A percentile compares a stretch with the other conserved stretches of the same genome.
Evolutionary conservation across 2,113 vertebrate genomes (phyloP).

Genomic region (Hippoglossus stenolepis): DNA sequence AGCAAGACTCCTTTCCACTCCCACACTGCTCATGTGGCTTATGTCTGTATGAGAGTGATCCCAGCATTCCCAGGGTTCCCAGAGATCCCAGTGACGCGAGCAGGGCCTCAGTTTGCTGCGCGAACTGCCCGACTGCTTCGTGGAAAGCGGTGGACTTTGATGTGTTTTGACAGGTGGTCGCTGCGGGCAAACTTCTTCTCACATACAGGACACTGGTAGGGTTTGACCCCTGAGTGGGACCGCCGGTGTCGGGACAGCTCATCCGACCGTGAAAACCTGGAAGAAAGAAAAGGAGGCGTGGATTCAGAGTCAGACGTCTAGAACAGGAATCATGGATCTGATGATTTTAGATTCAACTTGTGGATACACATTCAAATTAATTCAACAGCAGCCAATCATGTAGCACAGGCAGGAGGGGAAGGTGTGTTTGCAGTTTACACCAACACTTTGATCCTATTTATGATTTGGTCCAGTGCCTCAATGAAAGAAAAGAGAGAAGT

Average conservation of each 20-base stretch:
- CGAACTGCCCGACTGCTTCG: conserved; percentile 87
- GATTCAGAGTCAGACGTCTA: background rate
- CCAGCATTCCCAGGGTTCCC: conserved; percentile 31
- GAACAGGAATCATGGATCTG: background rate
- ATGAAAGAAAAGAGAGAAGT: too few relatives aligned
- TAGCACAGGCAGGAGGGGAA: too few relatives aligned
- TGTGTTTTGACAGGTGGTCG: conserved; percentile 95
- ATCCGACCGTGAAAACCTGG: conserved; percentile 94
- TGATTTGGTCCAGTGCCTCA: too few relatives aligned
- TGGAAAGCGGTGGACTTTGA: conserved; percentile 96
- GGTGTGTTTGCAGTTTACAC: too few relatives aligned
- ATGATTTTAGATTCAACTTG: background rate
- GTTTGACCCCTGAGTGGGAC: conserved; percentile 95
- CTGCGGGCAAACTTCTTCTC: conserved; percentile 97
- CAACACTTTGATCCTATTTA: too few relatives aligned
- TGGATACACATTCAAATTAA: too few relatives aligned
- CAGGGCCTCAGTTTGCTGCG: conserved; percentile 82
- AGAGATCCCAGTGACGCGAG: conserved; percentile 23
- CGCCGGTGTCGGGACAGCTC: conserved; percentile 94
- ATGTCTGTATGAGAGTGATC: background rate
- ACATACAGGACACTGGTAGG: conserved; percentile 93
- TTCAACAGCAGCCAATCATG: too few relatives aligned
- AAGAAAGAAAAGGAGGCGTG: background rate
- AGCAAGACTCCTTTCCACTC: background rate
- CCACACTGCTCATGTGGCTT: background rate